Evolutionary conservation across 2,113 vertebrate species (phyloP).

Genomic region (Cynoglossus semilaevis): DNA sequence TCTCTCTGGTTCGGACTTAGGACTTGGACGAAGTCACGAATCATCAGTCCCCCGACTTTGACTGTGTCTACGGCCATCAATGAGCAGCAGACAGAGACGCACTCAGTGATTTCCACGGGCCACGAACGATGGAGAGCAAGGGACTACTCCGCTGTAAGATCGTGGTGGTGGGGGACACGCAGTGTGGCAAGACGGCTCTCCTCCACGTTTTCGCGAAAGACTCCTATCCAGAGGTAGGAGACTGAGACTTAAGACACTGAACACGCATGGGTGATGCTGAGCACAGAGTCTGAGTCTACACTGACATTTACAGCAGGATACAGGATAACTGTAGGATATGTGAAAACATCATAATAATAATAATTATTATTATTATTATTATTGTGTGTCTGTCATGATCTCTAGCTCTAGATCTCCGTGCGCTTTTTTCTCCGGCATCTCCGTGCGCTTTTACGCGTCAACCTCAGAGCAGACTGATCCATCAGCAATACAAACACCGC

Average conservation of each 20-base stretch:
- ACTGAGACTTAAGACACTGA: neutral
- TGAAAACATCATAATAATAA: too few species aligned
- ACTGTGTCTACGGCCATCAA: slow-evolving; percentile 38
- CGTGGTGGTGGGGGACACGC: slow-evolving; percentile 90
- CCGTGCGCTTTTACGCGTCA: slow-evolving; percentile 45
- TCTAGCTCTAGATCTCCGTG: neutral
- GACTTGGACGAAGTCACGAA: too few species aligned
- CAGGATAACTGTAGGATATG: too few species aligned
- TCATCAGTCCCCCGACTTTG: neutral
- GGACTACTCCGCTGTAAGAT: slow-evolving; percentile 86
- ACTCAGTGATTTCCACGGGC: slow-evolving; percentile 2
- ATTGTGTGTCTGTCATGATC: too few species aligned
- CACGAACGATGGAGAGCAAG: slow-evolving; percentile 80
- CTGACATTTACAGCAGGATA: neutral
- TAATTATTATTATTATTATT: too few species aligned
- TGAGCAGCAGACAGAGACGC: slow-evolving; percentile 55
- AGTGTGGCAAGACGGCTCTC: slow-evolving; percentile 92
- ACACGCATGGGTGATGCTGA: neutral
- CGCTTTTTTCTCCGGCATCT: slow-evolving; percentile 46
- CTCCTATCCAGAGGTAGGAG: slow-evolving; percentile 86
- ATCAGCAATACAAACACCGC: too few species aligned
- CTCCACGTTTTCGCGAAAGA: slow-evolving; percentile 96
- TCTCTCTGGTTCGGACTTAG: neutral
- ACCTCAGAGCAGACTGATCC: neutral
- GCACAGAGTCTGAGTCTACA: neutral